Percentiles rank a stretch among this genome's conserved stretches.
phyloP scores from a whole-genome alignment of 2,113 vertebrate genomes.

The Percina caprodes region DNA sequence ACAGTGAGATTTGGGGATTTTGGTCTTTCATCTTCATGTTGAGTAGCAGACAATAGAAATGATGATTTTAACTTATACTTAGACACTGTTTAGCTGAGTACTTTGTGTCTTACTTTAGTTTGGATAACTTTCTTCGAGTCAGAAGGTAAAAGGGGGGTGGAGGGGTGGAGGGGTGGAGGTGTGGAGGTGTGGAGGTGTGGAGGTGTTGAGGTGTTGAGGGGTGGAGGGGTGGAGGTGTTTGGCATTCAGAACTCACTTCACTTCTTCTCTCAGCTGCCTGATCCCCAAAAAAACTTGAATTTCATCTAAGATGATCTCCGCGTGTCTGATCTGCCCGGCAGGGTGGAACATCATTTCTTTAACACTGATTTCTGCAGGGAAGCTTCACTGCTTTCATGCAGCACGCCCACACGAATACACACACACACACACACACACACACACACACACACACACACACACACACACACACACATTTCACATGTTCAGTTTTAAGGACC shows the following conservation, averaged over 20 bases:
- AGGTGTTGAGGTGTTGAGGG: constrained; percentile 21
- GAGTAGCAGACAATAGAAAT: too few relatives aligned
- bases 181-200: not conserved
- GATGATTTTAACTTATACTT: too few relatives aligned
- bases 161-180: too few relatives aligned
- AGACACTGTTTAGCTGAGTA: too few relatives aligned
- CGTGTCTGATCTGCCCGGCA: constrained; percentile 57
- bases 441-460: not conserved
- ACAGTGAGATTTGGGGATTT: too few relatives aligned
- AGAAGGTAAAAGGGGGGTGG: too few relatives aligned
- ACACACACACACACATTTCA: constrained; percentile 18
- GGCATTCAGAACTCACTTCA: constrained; percentile 8
- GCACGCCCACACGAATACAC: not conserved
- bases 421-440: not conserved
- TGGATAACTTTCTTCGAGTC: too few relatives aligned
- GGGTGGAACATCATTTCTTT: constrained; percentile 71
- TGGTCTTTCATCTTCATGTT: too few relatives aligned
- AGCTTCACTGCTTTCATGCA: constrained; percentile 55
- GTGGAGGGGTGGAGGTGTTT: not conserved
- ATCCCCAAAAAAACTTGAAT: constrained; percentile 23
- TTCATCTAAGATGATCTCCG: constrained; percentile 48
- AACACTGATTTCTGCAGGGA: constrained; percentile 61
- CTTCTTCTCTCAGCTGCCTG: constrained; percentile 28
- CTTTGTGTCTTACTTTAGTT: too few relatives aligned
- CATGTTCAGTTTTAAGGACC: not conserved